Percentiles rank a stretch among this genome's conserved stretches.
These are phyloP conservation scores for Acipenser ruthenus DNA, from an alignment of 2,797 vertebrate species.

Conservation along the genomic window DNA sequence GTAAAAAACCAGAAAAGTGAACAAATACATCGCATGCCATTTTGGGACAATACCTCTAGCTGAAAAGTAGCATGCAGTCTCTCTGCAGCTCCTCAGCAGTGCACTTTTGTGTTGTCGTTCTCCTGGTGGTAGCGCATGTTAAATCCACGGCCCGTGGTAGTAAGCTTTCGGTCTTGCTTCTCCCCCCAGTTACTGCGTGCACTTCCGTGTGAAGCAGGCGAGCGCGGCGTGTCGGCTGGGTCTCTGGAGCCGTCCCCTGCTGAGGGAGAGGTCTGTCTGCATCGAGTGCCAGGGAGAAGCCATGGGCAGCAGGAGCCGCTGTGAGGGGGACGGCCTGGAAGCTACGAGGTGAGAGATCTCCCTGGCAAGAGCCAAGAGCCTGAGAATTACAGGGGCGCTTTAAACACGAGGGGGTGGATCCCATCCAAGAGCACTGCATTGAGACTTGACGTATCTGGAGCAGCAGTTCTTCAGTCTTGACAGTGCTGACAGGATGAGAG, in stretches of 20 bases:
- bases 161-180: neutral
- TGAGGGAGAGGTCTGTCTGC: slow-evolving; percentile 57
- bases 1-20: too few relatives aligned
- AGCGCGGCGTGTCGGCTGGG: slow-evolving; percentile 53
- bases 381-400: neutral
- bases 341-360: slow-evolving; percentile 51
- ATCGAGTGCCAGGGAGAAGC: slow-evolving; percentile 61
- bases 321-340: slow-evolving; percentile 59
- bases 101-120: neutral
- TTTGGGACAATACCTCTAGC: too few relatives aligned
- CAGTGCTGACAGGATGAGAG: too few relatives aligned
- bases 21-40: too few relatives aligned
- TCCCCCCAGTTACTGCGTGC: slow-evolving; percentile 63
- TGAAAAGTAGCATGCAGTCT: neutral
- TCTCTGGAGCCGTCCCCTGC: slow-evolving; percentile 62
- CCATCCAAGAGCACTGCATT: too few relatives aligned
- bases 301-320: slow-evolving; percentile 49
- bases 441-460: too few relatives aligned
- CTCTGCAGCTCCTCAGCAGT: slow-evolving; percentile 2
- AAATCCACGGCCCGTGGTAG: too few relatives aligned
- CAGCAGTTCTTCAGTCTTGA: too few relatives aligned
- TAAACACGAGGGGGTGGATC: too few relatives aligned
- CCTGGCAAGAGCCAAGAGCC: too few relatives aligned
- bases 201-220: slow-evolving; percentile 65
- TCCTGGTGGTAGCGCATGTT: neutral